A percentile compares a stretch with the other conserved stretches of the same genome.
These are phyloP conservation scores for Acleris holmiana DNA, from an alignment of 2,888 invertebrate genomes.

Conservation along the genomic window DNA sequence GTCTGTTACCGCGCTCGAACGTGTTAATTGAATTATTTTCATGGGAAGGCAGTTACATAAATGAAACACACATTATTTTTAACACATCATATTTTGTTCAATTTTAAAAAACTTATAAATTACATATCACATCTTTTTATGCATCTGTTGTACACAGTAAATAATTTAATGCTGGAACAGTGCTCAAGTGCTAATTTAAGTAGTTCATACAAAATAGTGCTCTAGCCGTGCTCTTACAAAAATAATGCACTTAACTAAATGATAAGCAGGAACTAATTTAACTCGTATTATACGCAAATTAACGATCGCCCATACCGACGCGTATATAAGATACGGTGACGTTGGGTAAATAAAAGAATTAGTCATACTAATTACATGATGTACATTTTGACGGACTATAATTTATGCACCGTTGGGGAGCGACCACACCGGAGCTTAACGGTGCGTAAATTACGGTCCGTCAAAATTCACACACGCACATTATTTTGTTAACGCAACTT, in stretches of 20 bases:
- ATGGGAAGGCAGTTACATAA: background rate
- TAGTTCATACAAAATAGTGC: slow-evolving; percentile 38
- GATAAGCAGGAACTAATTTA: slow-evolving; percentile 40
- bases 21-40: no score
- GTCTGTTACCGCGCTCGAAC: no score
- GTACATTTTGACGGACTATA: no score
- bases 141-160: slow-evolving; percentile 40
- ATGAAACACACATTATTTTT: slow-evolving; percentile 24
- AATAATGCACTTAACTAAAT: slow-evolving; percentile 32
- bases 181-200: slow-evolving; percentile 38
- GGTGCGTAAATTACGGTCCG: no score
- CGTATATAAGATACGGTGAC: no score
- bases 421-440: no score
- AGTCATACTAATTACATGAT: no score
- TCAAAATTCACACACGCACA: no score
- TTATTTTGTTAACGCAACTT: no score
- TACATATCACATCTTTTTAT: slow-evolving; percentile 45
- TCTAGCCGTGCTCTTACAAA: slow-evolving; percentile 42
- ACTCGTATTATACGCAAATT: slow-evolving; percentile 43
- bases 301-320: no score
- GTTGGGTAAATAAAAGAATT: no score
- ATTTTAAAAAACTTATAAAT: slow-evolving; percentile 40
- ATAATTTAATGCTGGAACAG: slow-evolving; percentile 39
- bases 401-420: no score
- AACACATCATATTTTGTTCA: slow-evolving; percentile 36